Evolutionary conservation across 2,797 vertebrate species (phyloP), one percentile per base, ranked within the genome.

Genomic region (Liasis olivaceus): DNA sequence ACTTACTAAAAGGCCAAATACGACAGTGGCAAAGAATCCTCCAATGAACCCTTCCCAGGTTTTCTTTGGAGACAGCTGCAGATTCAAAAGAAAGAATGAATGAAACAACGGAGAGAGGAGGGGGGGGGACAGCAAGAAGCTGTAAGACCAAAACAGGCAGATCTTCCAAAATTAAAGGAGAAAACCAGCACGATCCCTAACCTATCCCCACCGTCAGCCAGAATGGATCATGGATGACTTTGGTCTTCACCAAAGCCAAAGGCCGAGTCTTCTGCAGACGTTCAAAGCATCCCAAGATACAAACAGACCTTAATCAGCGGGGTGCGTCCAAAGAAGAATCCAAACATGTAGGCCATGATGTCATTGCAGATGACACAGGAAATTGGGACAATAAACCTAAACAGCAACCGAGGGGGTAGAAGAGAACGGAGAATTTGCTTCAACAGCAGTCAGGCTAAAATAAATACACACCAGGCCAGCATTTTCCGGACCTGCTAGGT

Each of bases 271-370:
- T 13, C 1, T 60, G 3, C 42, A 12, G 31, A 0, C 1, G 36
- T 11, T 28, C 47, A 12, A 42, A n/a, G 6, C 1, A 0, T 7
- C 54, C 89, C 58, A 0, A 0, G 66, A 11, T 0, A 20, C 4
- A 9, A 59, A 81, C 97, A 91, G 36, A 99, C 99, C 99, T 99
- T 99, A 94, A 99, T 99, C 88, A 99, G 99, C 0, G 99, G 99
- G 0, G 99, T 99, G 94, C 99, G 99, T 89, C 99, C 99, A 0
- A 99, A 99, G 98, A 99, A 99, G 98, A 99, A 99, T 0, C 99
- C 99, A 54, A 99, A 99, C 99, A 99, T 99, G 97, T 99, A 99
- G 1, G 99, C 99, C 99, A 99, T 99, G 93, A 99, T 99, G 97
- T 99, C 99, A n/a, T 99, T 99, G 97, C 99, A 99, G 98, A 99